Evolutionary conservation across 2,888 invertebrate species (phyloP).

Genomic region (Melanostoma mellinum): DNA sequence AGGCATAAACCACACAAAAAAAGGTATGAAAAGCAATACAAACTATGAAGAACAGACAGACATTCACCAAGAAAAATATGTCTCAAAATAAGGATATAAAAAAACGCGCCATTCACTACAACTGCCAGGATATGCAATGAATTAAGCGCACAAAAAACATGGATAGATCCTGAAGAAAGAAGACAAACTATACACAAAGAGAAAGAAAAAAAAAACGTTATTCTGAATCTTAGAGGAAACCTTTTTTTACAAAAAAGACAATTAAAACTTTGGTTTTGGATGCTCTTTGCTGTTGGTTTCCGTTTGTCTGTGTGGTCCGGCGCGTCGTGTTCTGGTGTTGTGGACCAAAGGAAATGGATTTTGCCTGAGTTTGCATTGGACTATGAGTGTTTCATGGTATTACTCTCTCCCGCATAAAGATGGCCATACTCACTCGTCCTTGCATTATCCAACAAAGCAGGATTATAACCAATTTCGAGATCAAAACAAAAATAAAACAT

Average conservation of each 20-base stretch:
- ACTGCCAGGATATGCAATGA: constrained; percentile 66
- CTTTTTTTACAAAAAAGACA: constrained; percentile 19
- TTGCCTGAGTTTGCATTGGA: constrained; percentile 21
- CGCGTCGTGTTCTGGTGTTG: constrained; percentile 12
- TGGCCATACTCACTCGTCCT: constrained; percentile 26
- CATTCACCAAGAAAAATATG: constrained; percentile 66
- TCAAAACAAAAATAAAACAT: constrained; percentile 11
- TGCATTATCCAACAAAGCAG: constrained; percentile 42
- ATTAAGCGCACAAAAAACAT: constrained; percentile 55
- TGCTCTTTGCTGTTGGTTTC: constrained; percentile 51
- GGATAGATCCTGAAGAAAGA: constrained; percentile 8
- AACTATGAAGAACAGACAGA: constrained; percentile 63
- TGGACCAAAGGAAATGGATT: constrained; percentile 57
- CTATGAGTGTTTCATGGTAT: constrained; percentile 22
- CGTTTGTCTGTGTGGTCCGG: constrained; percentile 23
- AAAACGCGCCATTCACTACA: constrained; percentile 45
- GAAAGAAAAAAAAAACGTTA: constrained; percentile 54
- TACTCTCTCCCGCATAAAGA: constrained; percentile 8
- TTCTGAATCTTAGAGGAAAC: constrained; percentile 40
- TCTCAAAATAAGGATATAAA: constrained; percentile 60
- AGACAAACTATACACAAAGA: constrained; percentile 23
- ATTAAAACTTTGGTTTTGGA: constrained; percentile 6
- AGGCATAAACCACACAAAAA: constrained; percentile 5
- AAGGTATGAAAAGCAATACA: constrained; percentile 42
- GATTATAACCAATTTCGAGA: constrained; percentile 52